Percentiles rank a stretch among this genome's conserved stretches.
Conservation (phyloP, 53 echinoderm and acorn worm genomes). For the Echinarachnius parma region DNA sequence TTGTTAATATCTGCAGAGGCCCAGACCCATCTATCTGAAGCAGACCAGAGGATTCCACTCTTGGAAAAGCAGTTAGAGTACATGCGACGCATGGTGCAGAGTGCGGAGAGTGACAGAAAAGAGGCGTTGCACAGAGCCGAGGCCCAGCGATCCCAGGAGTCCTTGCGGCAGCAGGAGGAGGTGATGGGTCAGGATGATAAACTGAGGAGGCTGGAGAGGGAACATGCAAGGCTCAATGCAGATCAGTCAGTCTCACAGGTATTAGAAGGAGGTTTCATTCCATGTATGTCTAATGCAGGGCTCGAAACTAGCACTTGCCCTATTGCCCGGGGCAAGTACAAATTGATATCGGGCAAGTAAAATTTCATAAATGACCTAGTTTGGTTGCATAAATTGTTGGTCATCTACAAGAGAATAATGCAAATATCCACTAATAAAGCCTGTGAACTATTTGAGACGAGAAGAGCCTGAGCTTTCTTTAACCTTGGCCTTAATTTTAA, state of each 20-base stretch:
- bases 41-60: constrained; percentile 64
- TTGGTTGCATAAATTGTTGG: too few relatives aligned
- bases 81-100: constrained; percentile 91
- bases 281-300: too few relatives aligned
- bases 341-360: too few relatives aligned
- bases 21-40: constrained; percentile 62
- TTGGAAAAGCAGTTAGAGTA: constrained; percentile 90
- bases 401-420: too few relatives aligned
- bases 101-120: constrained; percentile 69
- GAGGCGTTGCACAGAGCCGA: constrained; percentile 52
- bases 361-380: too few relatives aligned
- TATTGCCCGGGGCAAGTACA: too few relatives aligned
- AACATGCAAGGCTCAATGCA: constrained; percentile 59
- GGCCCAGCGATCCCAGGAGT: constrained; percentile 42
- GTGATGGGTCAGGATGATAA: constrained; percentile 52
- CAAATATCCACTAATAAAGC: too few relatives aligned
- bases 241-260: constrained; percentile 79
- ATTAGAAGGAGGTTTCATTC: too few relatives aligned
- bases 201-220: constrained; percentile 66
- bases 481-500: too few relatives aligned
- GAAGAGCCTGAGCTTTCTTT: too few relatives aligned
- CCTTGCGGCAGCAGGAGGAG: constrained; percentile 38
- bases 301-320: too few relatives aligned
- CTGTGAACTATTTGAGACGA: too few relatives aligned
- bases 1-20: constrained; percentile 62